phyloP scores from a whole-genome alignment of 2,888 invertebrate genomes.

The Meiosimyza platycephala region DNA sequence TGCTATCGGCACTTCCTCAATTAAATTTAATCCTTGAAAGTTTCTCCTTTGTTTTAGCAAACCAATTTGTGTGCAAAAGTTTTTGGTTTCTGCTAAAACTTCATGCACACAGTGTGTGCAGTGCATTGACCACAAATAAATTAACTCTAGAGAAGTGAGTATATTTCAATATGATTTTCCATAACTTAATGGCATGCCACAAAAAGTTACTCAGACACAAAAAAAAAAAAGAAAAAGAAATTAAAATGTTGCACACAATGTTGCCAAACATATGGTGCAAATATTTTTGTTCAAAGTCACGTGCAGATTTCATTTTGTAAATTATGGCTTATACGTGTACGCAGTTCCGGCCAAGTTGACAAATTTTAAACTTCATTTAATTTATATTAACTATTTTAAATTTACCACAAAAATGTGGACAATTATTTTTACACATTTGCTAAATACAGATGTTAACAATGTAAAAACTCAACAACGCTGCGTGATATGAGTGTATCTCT shows the following conservation, averaged over 20 bases:
- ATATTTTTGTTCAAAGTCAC: background rate
- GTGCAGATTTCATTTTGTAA: background rate
- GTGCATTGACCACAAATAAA: conserved; percentile 15
- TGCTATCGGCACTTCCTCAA: too few relatives aligned
- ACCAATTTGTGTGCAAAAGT: too few relatives aligned
- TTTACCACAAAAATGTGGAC: conserved; percentile 14
- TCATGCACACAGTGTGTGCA: background rate
- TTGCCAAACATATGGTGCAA: background rate
- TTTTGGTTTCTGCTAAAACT: too few relatives aligned
- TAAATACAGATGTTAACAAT: too few relatives aligned
- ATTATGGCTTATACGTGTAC: too few relatives aligned
- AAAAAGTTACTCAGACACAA: background rate
- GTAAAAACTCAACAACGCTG: too few relatives aligned
- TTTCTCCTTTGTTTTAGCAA: too few relatives aligned
- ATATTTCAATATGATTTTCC: conserved; percentile 18
- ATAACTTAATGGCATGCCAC: background rate
- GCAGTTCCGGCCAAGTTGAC: conserved; percentile 9
- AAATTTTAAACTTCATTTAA: conserved; percentile 25
- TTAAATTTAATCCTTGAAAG: too few relatives aligned
- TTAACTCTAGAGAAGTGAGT: background rate
- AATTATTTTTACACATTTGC: background rate
- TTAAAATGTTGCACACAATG: too few relatives aligned
- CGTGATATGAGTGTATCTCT: too few relatives aligned
- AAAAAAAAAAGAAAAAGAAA: too few relatives aligned
- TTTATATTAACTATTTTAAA: conserved; percentile 21